phyloP scores from a whole-genome alignment of 1,140 invertebrate genomes.

The Drosophila ficusphila region DNA sequence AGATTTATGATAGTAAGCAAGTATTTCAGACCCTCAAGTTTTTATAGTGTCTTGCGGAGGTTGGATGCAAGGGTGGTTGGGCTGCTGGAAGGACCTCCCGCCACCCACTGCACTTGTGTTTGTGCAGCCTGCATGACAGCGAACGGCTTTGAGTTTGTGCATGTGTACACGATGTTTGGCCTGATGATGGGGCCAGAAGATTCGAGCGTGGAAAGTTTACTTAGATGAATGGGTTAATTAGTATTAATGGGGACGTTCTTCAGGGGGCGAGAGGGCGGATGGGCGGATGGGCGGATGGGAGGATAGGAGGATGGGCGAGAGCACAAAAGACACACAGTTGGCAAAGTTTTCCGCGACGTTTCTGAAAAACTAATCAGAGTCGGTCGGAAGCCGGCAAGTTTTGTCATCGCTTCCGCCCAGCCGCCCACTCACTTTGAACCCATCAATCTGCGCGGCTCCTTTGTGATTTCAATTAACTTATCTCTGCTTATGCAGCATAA shows the following conservation, averaged over 20 bases:
- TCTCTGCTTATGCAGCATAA: slow-evolving; percentile 53
- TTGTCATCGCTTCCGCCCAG: slow-evolving; percentile 20
- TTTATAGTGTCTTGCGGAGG: not conserved
- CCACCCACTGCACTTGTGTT: slow-evolving; percentile 58
- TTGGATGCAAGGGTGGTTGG: not conserved
- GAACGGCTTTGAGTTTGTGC: slow-evolving; percentile 66
- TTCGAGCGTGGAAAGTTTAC: slow-evolving; percentile 51
- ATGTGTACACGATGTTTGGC: slow-evolving; percentile 41
- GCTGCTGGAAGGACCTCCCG: not conserved
- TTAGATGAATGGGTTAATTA: slow-evolving; percentile 70
- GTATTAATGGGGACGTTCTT: slow-evolving; percentile 54
- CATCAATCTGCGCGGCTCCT: slow-evolving; percentile 42
- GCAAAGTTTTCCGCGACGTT: slow-evolving; percentile 31
- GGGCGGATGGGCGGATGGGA: too few species aligned
- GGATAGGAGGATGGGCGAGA: not conserved
- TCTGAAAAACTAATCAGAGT: slow-evolving; percentile 37
- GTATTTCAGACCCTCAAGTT: not conserved
- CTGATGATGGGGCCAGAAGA: slow-evolving; percentile 34
- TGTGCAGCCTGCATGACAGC: slow-evolving; percentile 73
- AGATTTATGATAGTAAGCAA: not conserved
- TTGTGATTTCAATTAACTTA: slow-evolving; percentile 54
- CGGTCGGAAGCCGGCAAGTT: slow-evolving; percentile 9
- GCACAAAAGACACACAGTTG: slow-evolving; percentile 12
- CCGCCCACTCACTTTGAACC: slow-evolving; percentile 14
- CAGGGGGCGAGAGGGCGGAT: not conserved